A percentile compares a stretch with the other conserved stretches of the same genome.
These are phyloP conservation scores for Lingula anatina DNA, from an alignment of 2,888 invertebrate species.

Conservation along the genomic window DNA sequence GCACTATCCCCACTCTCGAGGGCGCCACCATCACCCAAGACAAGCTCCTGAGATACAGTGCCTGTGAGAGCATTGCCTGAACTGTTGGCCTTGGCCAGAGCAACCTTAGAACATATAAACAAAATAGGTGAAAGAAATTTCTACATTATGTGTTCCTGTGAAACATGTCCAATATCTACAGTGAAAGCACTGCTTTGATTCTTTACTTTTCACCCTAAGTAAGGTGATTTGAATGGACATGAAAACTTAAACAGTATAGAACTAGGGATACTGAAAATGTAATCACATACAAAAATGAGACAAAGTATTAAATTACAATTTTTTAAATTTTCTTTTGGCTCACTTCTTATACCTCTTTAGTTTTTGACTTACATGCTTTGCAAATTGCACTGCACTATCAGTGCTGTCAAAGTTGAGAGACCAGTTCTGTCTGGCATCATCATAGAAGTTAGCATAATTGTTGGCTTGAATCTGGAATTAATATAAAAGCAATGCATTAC, in stretches of 20 bases:
- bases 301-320: no score
- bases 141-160: no score
- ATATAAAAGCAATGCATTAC: no score
- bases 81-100: slow-evolving; percentile 30
- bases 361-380: slow-evolving; percentile 29
- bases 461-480: slow-evolving; percentile 40
- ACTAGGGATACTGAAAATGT: no score
- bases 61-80: slow-evolving; percentile 17
- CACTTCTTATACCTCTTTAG: background rate
- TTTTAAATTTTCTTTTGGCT: no score
- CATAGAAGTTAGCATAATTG: slow-evolving; percentile 55
- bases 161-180: no score
- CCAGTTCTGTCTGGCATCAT: slow-evolving; percentile 58
- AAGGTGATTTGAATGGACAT: no score
- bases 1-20: slow-evolving; percentile 43
- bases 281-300: background rate
- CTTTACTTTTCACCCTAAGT: no score
- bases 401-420: slow-evolving; percentile 56
- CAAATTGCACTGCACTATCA: slow-evolving; percentile 30
- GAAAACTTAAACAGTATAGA: no score
- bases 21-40: slow-evolving; percentile 35
- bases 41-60: slow-evolving; percentile 39
- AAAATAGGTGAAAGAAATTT: no score
- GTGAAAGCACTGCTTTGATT: no score
- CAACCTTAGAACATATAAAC: no score